phyloP scores from a whole-genome alignment of 2,797 vertebrate species.

The Sparus aurata region DNA sequence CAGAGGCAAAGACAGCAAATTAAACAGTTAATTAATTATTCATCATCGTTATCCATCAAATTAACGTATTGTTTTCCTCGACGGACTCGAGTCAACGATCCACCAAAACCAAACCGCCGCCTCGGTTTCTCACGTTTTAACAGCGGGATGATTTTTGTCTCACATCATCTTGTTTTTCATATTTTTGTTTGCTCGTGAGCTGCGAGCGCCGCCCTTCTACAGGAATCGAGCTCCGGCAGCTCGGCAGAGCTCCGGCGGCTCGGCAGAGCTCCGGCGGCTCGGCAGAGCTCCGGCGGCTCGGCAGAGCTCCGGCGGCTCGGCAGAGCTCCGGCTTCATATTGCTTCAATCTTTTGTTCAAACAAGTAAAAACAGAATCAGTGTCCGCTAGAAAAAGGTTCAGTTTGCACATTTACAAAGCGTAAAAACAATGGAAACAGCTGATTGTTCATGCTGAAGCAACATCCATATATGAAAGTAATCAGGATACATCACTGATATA shows the following conservation, averaged over 20 bases:
- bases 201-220: not conserved
- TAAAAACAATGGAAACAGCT: conserved; percentile 5
- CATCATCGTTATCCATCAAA: not conserved
- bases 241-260: conserved; percentile 8
- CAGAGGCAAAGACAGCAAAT: conserved; percentile 11
- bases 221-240: not conserved
- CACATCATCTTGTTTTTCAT: not conserved
- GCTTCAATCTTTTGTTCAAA: conserved; percentile 41
- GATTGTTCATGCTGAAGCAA: conserved; percentile 28
- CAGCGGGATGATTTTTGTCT: not conserved
- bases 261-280: not conserved
- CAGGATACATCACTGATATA: not conserved
- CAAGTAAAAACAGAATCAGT: conserved; percentile 11
- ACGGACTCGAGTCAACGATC: not conserved
- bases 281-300: not conserved
- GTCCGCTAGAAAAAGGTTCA: conserved; percentile 6
- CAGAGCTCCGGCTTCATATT: conserved; percentile 40
- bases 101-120: not conserved
- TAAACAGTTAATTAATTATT: not conserved
- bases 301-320: not conserved
- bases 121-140: not conserved
- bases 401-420: conserved; percentile 28
- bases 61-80: not conserved
- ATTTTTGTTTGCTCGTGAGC: not conserved
- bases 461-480: not conserved